These are phyloP conservation scores for Saccostrea echinata DNA, from an alignment of 1,140 invertebrate species.

Conservation along the genomic window DNA sequence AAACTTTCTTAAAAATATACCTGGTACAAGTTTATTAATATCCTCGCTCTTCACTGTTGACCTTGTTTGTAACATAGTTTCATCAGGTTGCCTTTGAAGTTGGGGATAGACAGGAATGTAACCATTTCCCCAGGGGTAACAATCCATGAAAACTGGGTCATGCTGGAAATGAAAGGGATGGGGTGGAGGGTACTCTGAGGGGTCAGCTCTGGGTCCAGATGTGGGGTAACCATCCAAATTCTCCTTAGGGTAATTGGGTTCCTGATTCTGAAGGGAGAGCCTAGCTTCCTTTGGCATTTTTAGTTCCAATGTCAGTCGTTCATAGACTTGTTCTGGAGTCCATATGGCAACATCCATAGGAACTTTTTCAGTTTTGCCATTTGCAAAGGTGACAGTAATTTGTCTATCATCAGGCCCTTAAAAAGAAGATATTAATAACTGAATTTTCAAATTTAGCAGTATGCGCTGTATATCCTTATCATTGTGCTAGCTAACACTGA, in stretches of 20 bases:
- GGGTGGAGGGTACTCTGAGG: slow-evolving; percentile 55
- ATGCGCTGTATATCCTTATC: too few relatives aligned
- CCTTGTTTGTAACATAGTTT: slow-evolving; percentile 1
- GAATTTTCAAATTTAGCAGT: not conserved
- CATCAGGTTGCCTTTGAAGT: not conserved
- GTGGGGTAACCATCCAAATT: slow-evolving; percentile 70
- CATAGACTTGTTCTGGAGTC: slow-evolving; percentile 71
- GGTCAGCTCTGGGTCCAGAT: slow-evolving; percentile 59
- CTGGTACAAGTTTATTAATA: slow-evolving; percentile 62
- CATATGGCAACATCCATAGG: slow-evolving; percentile 68
- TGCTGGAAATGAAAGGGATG: slow-evolving; percentile 51
- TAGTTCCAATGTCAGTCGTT: slow-evolving; percentile 70
- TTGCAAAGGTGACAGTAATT: slow-evolving; percentile 73
- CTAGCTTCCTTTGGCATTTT: slow-evolving; percentile 72
- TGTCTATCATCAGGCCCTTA: slow-evolving; percentile 67
- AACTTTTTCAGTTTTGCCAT: slow-evolving; percentile 71
- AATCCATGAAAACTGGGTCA: slow-evolving; percentile 50
- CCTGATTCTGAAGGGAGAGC: slow-evolving; percentile 63
- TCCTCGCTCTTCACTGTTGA: slow-evolving; percentile 57
- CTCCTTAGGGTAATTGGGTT: slow-evolving; percentile 69
- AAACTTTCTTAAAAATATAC: not conserved
- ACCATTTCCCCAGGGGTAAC: slow-evolving; percentile 38
- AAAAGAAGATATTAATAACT: not conserved
- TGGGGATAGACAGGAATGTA: slow-evolving; percentile 9
- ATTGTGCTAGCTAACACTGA: too few relatives aligned